phyloP scores from a whole-genome alignment of 2,888 invertebrate genomes.

The Agrotis ipsilon region DNA sequence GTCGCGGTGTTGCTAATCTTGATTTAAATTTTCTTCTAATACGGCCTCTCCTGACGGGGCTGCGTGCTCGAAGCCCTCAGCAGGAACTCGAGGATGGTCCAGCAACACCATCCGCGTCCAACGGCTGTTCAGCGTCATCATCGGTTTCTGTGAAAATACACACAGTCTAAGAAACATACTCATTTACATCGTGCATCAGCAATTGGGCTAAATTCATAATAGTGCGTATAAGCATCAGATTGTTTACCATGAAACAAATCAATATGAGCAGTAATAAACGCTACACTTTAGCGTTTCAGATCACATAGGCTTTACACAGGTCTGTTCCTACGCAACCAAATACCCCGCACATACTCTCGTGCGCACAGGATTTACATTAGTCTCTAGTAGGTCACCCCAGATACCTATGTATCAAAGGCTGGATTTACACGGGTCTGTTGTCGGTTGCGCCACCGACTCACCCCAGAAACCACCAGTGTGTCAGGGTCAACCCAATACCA shows the following conservation, averaged over 20 bases:
- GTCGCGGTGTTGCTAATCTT: no score
- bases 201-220: neutral
- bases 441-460: neutral
- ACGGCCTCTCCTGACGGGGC: no score
- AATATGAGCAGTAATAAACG: neutral
- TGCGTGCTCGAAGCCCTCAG: no score
- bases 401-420: neutral
- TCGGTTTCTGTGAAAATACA: no score
- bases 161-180: neutral
- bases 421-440: slow-evolving; percentile 6
- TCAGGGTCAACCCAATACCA: slow-evolving; percentile 5
- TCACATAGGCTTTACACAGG: slow-evolving; percentile 1
- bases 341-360: neutral
- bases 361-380: neutral
- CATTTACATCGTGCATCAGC: neutral
- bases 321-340: slow-evolving; percentile 5
- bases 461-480: neutral
- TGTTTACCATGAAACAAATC: neutral
- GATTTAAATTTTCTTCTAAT: no score
- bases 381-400: slow-evolving; percentile 5
- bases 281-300: neutral
- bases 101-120: no score
- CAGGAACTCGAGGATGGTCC: no score
- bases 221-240: neutral
- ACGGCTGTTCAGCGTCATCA: no score